phyloP scores from a whole-genome alignment of 2,888 invertebrate genomes.

The Siphonodentalium dalli region DNA sequence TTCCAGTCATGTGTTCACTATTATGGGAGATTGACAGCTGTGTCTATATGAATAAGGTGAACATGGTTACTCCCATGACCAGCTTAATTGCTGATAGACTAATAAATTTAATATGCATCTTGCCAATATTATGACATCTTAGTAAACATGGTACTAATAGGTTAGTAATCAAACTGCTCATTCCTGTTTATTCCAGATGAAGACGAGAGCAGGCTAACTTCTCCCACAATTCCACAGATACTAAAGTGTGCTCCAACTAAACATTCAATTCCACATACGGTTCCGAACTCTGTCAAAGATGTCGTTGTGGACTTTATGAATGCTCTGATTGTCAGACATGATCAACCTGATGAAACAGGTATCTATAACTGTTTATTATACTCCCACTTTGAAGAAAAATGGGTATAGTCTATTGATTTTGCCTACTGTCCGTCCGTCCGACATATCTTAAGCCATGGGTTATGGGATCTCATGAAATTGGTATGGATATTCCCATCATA shows the following conservation, averaged over 20 bases:
- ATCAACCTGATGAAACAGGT: conserved; percentile 53
- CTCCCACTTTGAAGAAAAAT: background rate
- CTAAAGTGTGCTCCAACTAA: conserved; percentile 66
- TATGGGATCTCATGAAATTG: too few relatives aligned
- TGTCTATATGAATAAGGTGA: too few relatives aligned
- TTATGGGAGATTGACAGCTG: too few relatives aligned
- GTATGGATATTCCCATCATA: too few relatives aligned
- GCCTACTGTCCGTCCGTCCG: too few relatives aligned
- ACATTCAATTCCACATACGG: conserved; percentile 36
- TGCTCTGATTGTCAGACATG: conserved; percentile 70
- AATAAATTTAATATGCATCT: too few relatives aligned
- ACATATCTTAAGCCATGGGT: too few relatives aligned
- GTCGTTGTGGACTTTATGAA: conserved; percentile 73
- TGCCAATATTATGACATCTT: too few relatives aligned
- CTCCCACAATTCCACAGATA: conserved; percentile 72
- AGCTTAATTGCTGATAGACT: too few relatives aligned
- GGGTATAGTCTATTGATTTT: background rate
- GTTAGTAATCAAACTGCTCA: background rate
- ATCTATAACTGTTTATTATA: conserved; percentile 9
- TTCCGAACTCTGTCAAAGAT: conserved; percentile 54
- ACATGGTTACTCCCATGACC: too few relatives aligned
- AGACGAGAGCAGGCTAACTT: conserved; percentile 70
- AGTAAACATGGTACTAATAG: background rate
- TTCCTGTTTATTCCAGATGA: conserved; percentile 67
- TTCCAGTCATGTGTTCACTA: too few relatives aligned